Base-by-base conservation (phyloP, 1,140 invertebrate species). In the Kradibia gibbosae region DNA sequence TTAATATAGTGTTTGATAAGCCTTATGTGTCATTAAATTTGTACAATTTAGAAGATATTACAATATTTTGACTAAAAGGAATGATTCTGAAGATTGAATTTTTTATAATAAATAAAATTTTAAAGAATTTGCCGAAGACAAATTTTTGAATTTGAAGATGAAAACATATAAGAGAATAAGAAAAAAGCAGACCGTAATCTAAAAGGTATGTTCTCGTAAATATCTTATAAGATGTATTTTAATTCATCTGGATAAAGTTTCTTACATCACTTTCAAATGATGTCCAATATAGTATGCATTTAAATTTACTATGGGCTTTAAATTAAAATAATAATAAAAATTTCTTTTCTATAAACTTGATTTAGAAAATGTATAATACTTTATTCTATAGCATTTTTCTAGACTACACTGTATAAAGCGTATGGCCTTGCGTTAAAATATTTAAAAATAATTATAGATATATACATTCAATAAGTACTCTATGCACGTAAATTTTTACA, bases 161-260 rank as follows among this genome's bases (percentile, higher is more conserved):
- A 62, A 62, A 62, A 34, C 25, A 62, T 34, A 62, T 34, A 62
- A 62, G 34, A 62, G 60, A 0, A 17, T 34, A 67, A 39, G 20
- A 28, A 67, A 67, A 67, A 67, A 67, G 31, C 11, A 36, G 62
- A 28, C 20, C 62, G 34, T 36, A 67, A 39, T 67, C 34, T 67
- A 39, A 67, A 67, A 39, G 17, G 7, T 39, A 67, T 7, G 62
- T 1, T 67, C n/a, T 39, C 8, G 34, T 67, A 67, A 67, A 39
- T 17, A 67, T 67, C 22, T 39, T 36, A 67, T 39, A 39, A 67
- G 3, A 39, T n/a, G 34, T 5, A 67, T 39, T 67, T 67, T 67
- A 36, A 67, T 67, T 67, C 34, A 22, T 39, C 22, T 39, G 34
- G 34, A 36, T 67, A 39, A 67, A 67, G 39, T 20, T 67, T 36